Base-by-base conservation (phyloP, 1,140 invertebrate species). In the Drosophila saltans region DNA sequence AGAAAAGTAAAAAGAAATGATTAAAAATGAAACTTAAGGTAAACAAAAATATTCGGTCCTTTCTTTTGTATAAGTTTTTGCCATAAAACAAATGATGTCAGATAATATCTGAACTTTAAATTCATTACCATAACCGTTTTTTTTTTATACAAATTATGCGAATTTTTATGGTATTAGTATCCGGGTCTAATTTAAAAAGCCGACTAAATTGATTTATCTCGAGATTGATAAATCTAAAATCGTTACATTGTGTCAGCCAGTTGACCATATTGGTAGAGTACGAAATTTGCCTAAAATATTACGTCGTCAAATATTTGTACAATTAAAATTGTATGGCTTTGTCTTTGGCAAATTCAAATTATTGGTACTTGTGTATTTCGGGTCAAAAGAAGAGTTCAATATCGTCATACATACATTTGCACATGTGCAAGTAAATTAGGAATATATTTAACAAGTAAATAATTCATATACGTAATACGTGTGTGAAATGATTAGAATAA, bases 271-370 rank as follows among this genome's bases (percentile, higher is more conserved):
- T 48, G 45, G 16, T 2, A 3, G 8, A 48, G 21, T 21, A 16
- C 2, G 21, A 48, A 48, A 24, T 48, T 48, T 48, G 21, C 16
- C 16, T 48, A 24, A 52, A 9, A 52, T 52, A 52, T 52, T 52
- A 52, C 45, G 45, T 21, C 45, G 21, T 24, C 45, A 52, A 52
- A 26, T 26, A 52, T 52, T 52, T 52, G 10, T 6, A 52, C 45
- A 52, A 8, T 10, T 52, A 1, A 52, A 52, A 10, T 24, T 4
- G 45, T 26, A 26, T 52, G 2, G 7, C 45, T 24, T 52, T 16
- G 11, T 11, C 41, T 43, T n/a, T 52, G 45, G 21, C 45, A 52
- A 52, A 52, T 21, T 52, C 45, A 52, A 52, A 52, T 52, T 11
- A 48, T 24, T 21, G 45, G 21, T 24, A 24, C 8, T 48, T 48